Evolutionary conservation across 2,113 vertebrate genomes (phyloP).

Genomic region (Cricetomys ansorgei): DNA sequence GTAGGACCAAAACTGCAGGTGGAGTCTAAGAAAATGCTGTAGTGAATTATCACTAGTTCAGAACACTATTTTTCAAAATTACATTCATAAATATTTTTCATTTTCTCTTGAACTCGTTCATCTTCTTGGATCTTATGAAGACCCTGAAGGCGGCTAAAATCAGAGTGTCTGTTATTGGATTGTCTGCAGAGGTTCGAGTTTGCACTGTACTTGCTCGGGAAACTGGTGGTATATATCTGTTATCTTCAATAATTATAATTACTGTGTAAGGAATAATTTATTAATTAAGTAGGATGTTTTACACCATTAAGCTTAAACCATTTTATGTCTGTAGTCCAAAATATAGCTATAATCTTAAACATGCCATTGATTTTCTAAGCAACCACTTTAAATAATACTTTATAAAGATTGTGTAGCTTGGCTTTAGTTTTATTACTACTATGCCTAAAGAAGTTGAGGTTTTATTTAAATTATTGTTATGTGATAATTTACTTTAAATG

Average conservation of each 20-base stretch:
- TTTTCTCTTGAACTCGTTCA: neutral
- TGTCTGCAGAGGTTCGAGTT: conserved; percentile 97
- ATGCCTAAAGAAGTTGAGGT: conserved; percentile 50
- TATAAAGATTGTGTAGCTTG: conserved; percentile 35
- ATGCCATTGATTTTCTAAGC: conserved; percentile 4
- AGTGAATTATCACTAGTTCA: conserved; percentile 32
- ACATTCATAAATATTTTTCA: conserved; percentile 65
- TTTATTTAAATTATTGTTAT: conserved; percentile 15
- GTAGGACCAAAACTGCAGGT: conserved; percentile 81
- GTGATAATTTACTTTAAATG: conserved; percentile 43
- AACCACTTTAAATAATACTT: conserved; percentile 37
- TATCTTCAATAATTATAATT: conserved; percentile 56
- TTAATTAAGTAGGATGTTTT: conserved; percentile 24
- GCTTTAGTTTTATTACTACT: conserved; percentile 50
- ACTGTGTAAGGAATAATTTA: conserved; percentile 23
- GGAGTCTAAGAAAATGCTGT: neutral
- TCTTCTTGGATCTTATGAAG: conserved; percentile 84
- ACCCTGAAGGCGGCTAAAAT: conserved; percentile 94
- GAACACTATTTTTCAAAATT: conserved; percentile 19
- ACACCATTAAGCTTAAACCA: conserved; percentile 23
- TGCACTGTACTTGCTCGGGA: conserved; percentile 96
- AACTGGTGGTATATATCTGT: conserved; percentile 92
- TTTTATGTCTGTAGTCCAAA: conserved; percentile 17
- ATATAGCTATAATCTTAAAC: conserved; percentile 22
- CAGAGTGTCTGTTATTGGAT: conserved; percentile 95